Conservation (phyloP, 2,888 invertebrate species). For the Schizotus pectinicornis region DNA sequence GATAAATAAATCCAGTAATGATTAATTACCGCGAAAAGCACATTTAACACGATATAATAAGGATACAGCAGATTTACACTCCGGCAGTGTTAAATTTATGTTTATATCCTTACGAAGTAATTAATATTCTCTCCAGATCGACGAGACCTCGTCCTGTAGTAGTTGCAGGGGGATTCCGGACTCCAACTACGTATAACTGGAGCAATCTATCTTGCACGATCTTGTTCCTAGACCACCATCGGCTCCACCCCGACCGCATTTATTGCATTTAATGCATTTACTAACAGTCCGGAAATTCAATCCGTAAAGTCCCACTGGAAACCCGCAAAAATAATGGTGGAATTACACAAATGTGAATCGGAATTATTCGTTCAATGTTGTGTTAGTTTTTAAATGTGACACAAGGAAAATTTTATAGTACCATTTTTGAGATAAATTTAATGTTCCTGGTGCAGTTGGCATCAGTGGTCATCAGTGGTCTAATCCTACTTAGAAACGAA, state of each 20-base stretch:
- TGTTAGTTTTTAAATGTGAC: too few species aligned
- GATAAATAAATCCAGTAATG: constrained; percentile 20
- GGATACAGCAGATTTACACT: constrained; percentile 44
- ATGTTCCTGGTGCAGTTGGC: too few species aligned
- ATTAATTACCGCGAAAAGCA: constrained; percentile 21
- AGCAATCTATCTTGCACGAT: constrained; percentile 20
- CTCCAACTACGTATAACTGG: constrained; percentile 17
- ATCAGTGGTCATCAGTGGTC: too few species aligned
- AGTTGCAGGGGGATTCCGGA: background rate
- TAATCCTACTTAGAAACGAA: too few species aligned
- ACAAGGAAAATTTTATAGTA: too few species aligned
- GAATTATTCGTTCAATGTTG: too few species aligned
- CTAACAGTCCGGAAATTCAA: background rate
- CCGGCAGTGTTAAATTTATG: constrained; percentile 41
- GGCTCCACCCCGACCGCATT: constrained; percentile 10
- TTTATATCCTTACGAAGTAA: constrained; percentile 43
- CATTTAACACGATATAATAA: constrained; percentile 32
- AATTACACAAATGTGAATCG: too few species aligned
- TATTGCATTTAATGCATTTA: constrained; percentile 26
- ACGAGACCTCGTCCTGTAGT: constrained; percentile 29
- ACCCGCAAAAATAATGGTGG: too few species aligned
- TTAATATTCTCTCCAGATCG: constrained; percentile 44
- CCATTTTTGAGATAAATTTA: too few species aligned
- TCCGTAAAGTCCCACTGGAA: too few species aligned
- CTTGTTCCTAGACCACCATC: background rate